Evolutionary conservation across 2,113 vertebrate species (phyloP).

Genomic region (Diadophis punctatus): DNA sequence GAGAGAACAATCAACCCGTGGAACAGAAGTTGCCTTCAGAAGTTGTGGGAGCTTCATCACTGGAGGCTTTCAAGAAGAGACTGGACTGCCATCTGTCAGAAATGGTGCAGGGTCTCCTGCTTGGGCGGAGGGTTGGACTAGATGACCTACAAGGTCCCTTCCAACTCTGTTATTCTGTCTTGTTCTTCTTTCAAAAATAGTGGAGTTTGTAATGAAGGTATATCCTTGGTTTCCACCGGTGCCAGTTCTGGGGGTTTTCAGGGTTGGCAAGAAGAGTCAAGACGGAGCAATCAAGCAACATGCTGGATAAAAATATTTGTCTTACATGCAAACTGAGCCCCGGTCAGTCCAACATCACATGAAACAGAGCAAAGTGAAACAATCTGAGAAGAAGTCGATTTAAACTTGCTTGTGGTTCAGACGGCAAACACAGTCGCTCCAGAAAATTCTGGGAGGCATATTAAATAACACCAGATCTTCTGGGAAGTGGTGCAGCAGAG

Average conservation of each 20-base stretch:
- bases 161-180: no score
- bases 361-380: not conserved
- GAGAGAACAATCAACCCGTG: no score
- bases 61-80: no score
- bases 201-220: not conserved
- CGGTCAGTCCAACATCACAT: not conserved
- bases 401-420: not conserved
- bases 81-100: no score
- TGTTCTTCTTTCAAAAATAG: not conserved
- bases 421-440: not conserved
- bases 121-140: no score
- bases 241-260: not conserved
- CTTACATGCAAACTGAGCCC: not conserved
- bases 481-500: not conserved
- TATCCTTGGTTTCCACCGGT: not conserved
- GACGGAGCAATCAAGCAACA: not conserved
- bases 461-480: not conserved
- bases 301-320: not conserved
- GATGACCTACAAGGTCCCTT: no score
- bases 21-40: no score
- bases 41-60: no score
- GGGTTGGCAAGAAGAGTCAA: not conserved
- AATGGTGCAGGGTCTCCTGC: no score
- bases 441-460: not conserved
- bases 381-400: not conserved